These are phyloP conservation scores for Maniola jurtina DNA, from an alignment of 1,140 invertebrate species.

Conservation along the genomic window DNA sequence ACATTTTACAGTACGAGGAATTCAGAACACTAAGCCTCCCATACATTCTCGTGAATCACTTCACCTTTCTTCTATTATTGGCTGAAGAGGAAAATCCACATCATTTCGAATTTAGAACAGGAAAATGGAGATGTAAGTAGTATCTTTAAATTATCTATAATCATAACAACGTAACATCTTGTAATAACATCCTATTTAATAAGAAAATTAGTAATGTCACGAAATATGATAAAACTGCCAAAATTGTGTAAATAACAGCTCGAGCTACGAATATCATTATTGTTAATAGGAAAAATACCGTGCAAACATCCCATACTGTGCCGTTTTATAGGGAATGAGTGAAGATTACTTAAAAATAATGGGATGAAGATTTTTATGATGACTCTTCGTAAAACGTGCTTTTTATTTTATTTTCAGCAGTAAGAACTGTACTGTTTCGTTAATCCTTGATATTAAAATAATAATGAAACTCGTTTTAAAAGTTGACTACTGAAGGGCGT, in stretches of 20 bases:
- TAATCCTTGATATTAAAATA: constrained; percentile 24
- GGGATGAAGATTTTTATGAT: background rate
- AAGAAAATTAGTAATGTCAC: too few species aligned
- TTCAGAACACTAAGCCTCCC: constrained; percentile 26
- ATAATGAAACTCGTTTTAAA: constrained; percentile 27
- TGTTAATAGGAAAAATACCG: background rate
- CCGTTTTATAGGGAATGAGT: background rate
- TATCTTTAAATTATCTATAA: too few species aligned
- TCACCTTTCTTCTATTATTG: constrained; percentile 20
- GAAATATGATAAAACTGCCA: too few species aligned
- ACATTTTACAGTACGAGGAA: constrained; percentile 42
- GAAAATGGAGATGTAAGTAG: background rate
- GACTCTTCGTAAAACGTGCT: background rate
- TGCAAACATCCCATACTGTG: background rate
- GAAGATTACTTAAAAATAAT: background rate
- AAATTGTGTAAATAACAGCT: too few species aligned
- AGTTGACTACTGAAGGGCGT: constrained; percentile 32
- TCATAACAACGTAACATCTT: too few species aligned
- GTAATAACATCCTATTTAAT: too few species aligned
- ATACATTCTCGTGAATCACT: constrained; percentile 40
- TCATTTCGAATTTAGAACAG: background rate
- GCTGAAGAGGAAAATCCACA: background rate
- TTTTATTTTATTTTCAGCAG: background rate
- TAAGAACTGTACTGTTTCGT: background rate
- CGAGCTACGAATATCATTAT: too few species aligned